phyloP scores from a whole-genome alignment of 2,797 vertebrate genomes.

The Ceyx erithaca region DNA sequence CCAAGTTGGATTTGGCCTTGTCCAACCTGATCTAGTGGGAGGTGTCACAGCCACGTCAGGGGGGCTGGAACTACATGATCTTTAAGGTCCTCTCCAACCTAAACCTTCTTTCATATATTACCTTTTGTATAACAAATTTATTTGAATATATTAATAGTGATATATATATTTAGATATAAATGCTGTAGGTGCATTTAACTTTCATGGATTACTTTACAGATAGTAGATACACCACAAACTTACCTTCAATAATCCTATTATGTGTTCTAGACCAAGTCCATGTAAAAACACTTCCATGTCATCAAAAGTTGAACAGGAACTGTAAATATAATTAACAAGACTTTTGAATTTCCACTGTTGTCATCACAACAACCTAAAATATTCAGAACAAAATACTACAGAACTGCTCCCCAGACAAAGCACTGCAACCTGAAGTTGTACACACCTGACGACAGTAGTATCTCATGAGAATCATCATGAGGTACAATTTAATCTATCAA shows the following conservation, averaged over 20 bases:
- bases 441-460: background rate
- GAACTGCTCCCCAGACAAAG: background rate
- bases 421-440: background rate
- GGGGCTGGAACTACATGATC: no score
- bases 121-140: background rate
- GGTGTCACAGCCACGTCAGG: no score
- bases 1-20: no score
- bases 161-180: no score
- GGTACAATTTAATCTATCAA: background rate
- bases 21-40: no score
- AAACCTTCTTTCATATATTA: background rate
- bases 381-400: background rate
- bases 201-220: background rate
- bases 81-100: no score
- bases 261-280: conserved; percentile 87
- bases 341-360: background rate
- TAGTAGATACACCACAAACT: conserved; percentile 26
- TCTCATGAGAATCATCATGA: background rate
- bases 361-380: background rate
- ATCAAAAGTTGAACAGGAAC: conserved; percentile 79
- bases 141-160: background rate
- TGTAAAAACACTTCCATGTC: conserved; percentile 90
- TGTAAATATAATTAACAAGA: conserved; percentile 65
- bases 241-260: conserved; percentile 85
- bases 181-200: background rate